Conservation (phyloP, 2,888 invertebrate genomes). For the Diarsia rubi region DNA sequence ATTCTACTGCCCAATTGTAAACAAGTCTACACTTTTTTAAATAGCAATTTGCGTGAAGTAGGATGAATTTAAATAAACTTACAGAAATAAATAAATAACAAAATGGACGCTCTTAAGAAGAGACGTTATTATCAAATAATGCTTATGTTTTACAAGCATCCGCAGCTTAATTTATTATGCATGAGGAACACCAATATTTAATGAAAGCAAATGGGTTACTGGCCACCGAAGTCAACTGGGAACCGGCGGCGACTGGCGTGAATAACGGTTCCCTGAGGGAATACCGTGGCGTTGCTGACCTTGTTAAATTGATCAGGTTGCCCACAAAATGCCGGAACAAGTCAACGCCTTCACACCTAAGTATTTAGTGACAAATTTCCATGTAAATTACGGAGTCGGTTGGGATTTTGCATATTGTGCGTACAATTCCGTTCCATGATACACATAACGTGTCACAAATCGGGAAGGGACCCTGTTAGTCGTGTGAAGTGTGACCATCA, state of each 20-base stretch:
- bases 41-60: constrained; percentile 27
- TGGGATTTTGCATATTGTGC: constrained; percentile 45
- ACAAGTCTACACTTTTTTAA: constrained; percentile 38
- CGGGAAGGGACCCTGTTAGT: constrained; percentile 14
- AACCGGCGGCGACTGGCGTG: constrained; percentile 36
- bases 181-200: constrained; percentile 46
- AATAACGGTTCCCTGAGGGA: constrained; percentile 56
- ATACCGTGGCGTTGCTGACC: constrained; percentile 50
- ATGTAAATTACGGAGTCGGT: constrained; percentile 59
- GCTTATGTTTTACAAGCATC: constrained; percentile 7
- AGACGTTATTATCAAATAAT: constrained; percentile 4
- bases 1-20: constrained; percentile 58
- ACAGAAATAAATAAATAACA: constrained; percentile 4
- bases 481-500: constrained; percentile 22
- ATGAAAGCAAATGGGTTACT: constrained; percentile 54
- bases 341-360: constrained; percentile 55
- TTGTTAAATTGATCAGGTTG: constrained; percentile 63
- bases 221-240: constrained; percentile 41
- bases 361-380: constrained; percentile 60
- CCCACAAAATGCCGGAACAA: constrained; percentile 51
- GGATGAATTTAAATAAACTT: constrained; percentile 20
- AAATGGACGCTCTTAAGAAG: constrained; percentile 6
- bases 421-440: constrained; percentile 38
- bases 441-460: constrained; percentile 33
- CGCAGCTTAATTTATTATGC: constrained; percentile 36